phyloP scores from a whole-genome alignment of 1,140 invertebrate genomes.

The Brachionus asplanchnoidis region DNA sequence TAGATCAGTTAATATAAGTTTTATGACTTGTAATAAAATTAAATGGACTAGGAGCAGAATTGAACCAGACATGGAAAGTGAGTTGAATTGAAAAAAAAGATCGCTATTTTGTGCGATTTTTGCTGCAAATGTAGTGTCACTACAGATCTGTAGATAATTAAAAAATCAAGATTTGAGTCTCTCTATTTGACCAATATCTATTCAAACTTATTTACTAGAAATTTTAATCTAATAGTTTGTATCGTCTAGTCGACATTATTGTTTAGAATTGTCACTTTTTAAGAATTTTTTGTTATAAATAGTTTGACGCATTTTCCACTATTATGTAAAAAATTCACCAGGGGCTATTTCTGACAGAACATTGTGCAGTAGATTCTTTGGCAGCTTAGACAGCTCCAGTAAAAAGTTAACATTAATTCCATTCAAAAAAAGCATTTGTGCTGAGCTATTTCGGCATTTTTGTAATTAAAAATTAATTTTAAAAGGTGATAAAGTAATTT shows the following conservation, averaged over 20 bases:
- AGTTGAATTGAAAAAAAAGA: neutral
- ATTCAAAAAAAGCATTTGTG: neutral
- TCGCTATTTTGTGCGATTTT: neutral
- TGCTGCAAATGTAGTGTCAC: neutral
- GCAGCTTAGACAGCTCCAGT: neutral
- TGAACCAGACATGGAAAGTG: constrained; percentile 12
- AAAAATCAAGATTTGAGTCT: constrained; percentile 1
- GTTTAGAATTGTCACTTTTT: constrained; percentile 16
- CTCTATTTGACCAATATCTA: neutral
- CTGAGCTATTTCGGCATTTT: neutral
- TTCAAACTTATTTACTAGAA: constrained; percentile 34
- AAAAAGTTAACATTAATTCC: neutral
- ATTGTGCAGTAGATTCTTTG: neutral
- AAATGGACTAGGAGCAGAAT: neutral
- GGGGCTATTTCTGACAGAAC: neutral
- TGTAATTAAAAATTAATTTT: constrained; percentile 28
- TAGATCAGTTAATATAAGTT: constrained; percentile 33
- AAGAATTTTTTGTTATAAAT: neutral
- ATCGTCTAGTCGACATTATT: constrained; percentile 27
- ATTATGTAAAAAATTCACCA: neutral
- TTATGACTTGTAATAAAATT: constrained; percentile 19
- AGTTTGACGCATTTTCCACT: neutral
- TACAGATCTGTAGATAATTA: constrained; percentile 24
- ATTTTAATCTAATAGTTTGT: constrained; percentile 11
- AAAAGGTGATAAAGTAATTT: constrained; percentile 33